Evolutionary conservation across 37 sponge, comb jelly and placozoan species (phyloP).

Genomic region (Dysidea cf. avara): DNA sequence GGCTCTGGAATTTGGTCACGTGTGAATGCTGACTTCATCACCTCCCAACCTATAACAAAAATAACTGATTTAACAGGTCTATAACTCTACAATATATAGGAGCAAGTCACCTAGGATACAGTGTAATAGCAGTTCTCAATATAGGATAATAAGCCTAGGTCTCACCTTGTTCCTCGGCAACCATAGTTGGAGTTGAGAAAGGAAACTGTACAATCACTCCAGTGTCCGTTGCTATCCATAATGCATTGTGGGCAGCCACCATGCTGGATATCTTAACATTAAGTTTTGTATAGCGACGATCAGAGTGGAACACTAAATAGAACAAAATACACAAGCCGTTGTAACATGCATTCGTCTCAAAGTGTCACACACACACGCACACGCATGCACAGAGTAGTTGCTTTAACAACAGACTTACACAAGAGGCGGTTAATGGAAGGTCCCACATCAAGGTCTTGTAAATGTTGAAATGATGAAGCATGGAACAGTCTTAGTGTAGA

Average conservation of each 20-base stretch:
- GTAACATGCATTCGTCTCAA: neutral
- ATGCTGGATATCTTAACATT: constrained; percentile 64
- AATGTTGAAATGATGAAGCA: constrained; percentile 65
- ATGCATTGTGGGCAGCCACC: constrained; percentile 59
- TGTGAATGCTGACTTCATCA: no score
- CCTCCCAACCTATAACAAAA: neutral
- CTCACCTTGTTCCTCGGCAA: constrained; percentile 54
- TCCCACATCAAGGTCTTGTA: constrained; percentile 83
- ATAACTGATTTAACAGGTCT: neutral
- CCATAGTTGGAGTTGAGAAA: constrained; percentile 55
- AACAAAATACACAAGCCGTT: neutral
- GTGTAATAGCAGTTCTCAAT: neutral
- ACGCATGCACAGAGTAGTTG: neutral
- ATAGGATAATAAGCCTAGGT: neutral
- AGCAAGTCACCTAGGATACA: no score
- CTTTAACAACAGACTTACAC: constrained; percentile 26
- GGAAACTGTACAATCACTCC: constrained; percentile 75
- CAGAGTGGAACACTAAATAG: constrained; percentile 62
- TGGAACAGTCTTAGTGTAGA: constrained; percentile 79
- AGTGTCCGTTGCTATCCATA: constrained; percentile 87
- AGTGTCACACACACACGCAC: neutral
- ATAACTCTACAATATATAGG: neutral
- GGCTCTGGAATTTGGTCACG: constrained; percentile 54
- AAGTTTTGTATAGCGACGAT: constrained; percentile 55
- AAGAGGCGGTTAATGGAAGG: constrained; percentile 66